Evolutionary conservation across 53 echinoderm and acorn worm genomes (phyloP).

Genomic region (Henricia sp.): DNA sequence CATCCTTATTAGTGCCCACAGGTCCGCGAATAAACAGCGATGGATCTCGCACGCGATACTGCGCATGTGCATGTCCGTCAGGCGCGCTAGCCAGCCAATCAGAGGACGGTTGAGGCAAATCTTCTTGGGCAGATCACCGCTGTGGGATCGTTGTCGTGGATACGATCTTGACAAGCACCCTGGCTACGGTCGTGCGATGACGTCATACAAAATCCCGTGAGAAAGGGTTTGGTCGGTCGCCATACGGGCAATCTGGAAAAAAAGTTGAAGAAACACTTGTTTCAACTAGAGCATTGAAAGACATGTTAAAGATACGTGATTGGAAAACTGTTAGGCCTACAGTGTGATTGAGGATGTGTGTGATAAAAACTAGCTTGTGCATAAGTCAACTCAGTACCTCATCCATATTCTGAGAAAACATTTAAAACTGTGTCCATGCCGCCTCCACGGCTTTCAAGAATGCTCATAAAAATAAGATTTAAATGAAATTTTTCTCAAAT

Average conservation of each 20-base stretch:
- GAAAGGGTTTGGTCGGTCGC: background rate
- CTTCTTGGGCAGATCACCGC: background rate
- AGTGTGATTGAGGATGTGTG: too few species aligned
- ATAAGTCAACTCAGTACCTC: too few species aligned
- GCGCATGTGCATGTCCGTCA: background rate
- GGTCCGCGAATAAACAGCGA: too few species aligned
- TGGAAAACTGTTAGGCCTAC: too few species aligned
- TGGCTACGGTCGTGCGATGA: background rate
- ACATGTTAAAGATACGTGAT: too few species aligned
- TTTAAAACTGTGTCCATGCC: too few species aligned
- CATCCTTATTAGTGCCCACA: too few species aligned
- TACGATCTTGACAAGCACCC: conserved; percentile 6
- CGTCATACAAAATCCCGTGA: conserved; percentile 12
- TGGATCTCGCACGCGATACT: background rate
- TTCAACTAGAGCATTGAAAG: background rate
- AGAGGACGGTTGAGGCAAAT: background rate
- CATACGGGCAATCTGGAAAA: background rate
- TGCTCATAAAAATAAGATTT: too few species aligned
- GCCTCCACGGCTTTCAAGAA: too few species aligned
- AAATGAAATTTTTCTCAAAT: too few species aligned
- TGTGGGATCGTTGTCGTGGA: conserved; percentile 2
- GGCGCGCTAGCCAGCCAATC: background rate
- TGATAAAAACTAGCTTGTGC: too few species aligned
- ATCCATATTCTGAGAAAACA: too few species aligned
- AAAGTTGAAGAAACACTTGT: background rate